These are phyloP conservation scores for Lasioglossum figueresi DNA, from an alignment of 2,888 invertebrate genomes.

Conservation along the genomic window DNA sequence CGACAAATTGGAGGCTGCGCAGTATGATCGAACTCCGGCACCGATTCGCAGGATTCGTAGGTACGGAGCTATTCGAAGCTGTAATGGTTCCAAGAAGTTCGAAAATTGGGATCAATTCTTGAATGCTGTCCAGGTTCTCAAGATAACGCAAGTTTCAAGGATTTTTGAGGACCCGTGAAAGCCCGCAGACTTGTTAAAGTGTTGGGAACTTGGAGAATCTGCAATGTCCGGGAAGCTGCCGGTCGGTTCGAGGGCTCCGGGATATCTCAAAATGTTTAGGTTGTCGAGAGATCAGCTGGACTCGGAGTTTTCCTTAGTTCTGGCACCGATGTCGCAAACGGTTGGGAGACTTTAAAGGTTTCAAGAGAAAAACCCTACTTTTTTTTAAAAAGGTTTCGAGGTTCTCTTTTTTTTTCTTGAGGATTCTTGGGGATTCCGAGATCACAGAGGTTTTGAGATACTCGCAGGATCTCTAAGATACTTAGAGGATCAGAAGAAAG, in stretches of 20 bases:
- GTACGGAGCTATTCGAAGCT: background rate
- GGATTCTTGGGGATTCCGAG: background rate
- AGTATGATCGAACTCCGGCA: background rate
- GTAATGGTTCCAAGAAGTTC: background rate
- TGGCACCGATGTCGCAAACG: background rate
- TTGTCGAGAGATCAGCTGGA: background rate
- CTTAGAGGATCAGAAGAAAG: background rate
- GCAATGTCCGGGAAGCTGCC: background rate
- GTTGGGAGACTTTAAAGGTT: background rate
- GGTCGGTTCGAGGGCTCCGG: background rate
- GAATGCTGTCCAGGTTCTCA: background rate
- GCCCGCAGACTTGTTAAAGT: background rate
- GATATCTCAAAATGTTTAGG: slow-evolving; percentile 1
- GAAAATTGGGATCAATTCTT: background rate
- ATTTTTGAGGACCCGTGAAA: background rate
- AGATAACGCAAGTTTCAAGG: slow-evolving; percentile 1
- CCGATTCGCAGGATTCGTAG: background rate
- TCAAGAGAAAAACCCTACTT: background rate
- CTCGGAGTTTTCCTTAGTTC: background rate
- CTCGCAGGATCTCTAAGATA: background rate
- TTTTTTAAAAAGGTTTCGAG: background rate
- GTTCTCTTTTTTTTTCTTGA: too few relatives aligned
- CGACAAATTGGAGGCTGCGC: background rate
- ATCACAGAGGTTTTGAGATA: background rate
- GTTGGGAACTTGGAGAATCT: background rate